Conservation (phyloP, 2,888 invertebrate genomes). For the Tipula lateralis region DNA sequence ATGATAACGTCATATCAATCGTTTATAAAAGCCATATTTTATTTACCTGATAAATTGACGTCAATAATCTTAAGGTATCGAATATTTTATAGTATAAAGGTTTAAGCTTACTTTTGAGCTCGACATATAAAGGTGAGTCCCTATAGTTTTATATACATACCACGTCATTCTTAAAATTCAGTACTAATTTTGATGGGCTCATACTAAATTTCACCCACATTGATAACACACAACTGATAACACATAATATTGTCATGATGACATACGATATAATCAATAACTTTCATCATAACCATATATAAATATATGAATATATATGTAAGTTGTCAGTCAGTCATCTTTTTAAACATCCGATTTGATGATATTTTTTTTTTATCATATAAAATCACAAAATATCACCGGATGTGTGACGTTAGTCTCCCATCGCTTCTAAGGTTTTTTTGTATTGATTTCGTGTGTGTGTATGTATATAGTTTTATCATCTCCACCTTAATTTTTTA, state of each 20-base stretch:
- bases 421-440: background rate
- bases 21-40: background rate
- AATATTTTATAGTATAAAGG: background rate
- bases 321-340: background rate
- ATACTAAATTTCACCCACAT: background rate
- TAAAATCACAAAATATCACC: background rate
- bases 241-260: background rate
- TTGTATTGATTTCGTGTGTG: background rate
- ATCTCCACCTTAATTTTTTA: conserved; percentile 11
- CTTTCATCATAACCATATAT: background rate
- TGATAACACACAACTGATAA: conserved; percentile 12
- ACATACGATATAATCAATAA: background rate
- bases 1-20: background rate
- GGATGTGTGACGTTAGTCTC: background rate
- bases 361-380: background rate
- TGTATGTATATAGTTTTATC: background rate
- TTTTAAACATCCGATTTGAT: background rate
- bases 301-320: background rate
- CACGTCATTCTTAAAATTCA: background rate
- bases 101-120: background rate
- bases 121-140: background rate
- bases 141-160: no score
- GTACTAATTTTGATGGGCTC: background rate
- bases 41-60: background rate
- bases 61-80: background rate